Percentiles rank a stretch among this genome's conserved stretches.
Conservation (phyloP, 2,113 vertebrate species). For the Xenotilapia flavipinnis region DNA sequence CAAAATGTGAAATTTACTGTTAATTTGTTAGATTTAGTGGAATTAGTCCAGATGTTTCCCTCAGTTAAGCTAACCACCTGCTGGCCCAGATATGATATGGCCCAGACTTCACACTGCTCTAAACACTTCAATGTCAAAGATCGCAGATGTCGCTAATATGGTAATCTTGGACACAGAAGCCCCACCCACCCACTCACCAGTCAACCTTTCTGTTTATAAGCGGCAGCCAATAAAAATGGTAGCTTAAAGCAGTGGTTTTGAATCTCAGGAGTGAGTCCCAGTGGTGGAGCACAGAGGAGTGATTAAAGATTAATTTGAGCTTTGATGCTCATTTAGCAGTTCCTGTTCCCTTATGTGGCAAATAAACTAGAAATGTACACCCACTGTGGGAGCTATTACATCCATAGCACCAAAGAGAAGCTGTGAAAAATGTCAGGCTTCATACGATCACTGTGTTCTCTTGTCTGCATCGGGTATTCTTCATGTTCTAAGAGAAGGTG, state of each 20-base stretch:
- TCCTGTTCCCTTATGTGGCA: not conserved
- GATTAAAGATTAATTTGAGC: not conserved
- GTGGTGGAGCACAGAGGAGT: not conserved
- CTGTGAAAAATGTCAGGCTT: not conserved
- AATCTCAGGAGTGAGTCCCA: not conserved
- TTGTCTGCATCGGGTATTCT: not conserved
- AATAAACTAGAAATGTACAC: not conserved
- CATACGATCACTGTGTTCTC: rapidly evolving
- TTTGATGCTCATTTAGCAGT: not conserved
- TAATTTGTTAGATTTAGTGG: not conserved
- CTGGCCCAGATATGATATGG: not conserved
- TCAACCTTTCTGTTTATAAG: not conserved
- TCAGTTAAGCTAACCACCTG: not conserved
- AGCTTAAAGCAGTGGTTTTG: not conserved
- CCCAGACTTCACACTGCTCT: not conserved
- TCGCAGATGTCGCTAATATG: not conserved
- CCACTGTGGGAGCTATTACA: not conserved
- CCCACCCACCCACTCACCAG: not conserved
- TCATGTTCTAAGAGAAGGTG: not conserved
- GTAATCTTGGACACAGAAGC: not conserved
- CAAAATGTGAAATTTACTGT: not conserved
- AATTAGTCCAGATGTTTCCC: not conserved
- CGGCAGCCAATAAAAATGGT: not conserved
- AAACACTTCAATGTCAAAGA: not conserved
- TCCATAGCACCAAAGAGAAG: not conserved